Base-by-base conservation (phyloP, 2,888 invertebrate species). In the Drosophila macrothrix region DNA sequence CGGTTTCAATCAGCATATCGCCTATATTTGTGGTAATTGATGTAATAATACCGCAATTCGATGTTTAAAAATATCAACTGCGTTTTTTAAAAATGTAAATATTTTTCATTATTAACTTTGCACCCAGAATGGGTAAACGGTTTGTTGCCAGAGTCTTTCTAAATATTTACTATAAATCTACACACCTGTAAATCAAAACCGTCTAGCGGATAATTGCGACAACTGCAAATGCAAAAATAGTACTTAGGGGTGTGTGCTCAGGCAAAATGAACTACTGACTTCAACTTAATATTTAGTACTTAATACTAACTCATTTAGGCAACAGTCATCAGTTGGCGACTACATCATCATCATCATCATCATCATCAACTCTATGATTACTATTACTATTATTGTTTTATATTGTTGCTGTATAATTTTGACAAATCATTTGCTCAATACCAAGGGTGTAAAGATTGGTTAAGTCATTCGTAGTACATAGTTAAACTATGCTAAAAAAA, bases 91-190 rank as follows among this genome's bases (percentile, higher is more conserved):
- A 43, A 64, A 65, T 43, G 50, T 46, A 58, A 62, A 35, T 70
- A 25, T 43, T 50, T 29, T 10, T 37, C 14, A 41, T 49, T 61
- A 37, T 61, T 43, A 31, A 33, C 33, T 28, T 43, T 12, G 43
- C 46, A 35, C 29, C 25, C 22, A 54, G 43, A 55, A 54, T 49
- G 55, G 62, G 81, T 72, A 69, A 62, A 78, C 67, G 78, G 87
- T 88, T 88, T 78, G 87, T 78, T 60, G 78, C 56, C 71, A 73
- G 41, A 81, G 89, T 88, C 88, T 90, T 90, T 84, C 52, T 69
- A 55, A 41, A 37, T 39, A 66, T 68, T 37, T 60, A 12, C 55
- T 35, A 49, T 39, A 52, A 60, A 62, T 67, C 59, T 58, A 37
- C 69, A 78, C 73, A 73, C n/a, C 14, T n/a, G 28, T 39, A 19